These are phyloP conservation scores for Triplophysa yarkandensis DNA, from an alignment of 2,797 vertebrate species.

Conservation along the genomic window DNA sequence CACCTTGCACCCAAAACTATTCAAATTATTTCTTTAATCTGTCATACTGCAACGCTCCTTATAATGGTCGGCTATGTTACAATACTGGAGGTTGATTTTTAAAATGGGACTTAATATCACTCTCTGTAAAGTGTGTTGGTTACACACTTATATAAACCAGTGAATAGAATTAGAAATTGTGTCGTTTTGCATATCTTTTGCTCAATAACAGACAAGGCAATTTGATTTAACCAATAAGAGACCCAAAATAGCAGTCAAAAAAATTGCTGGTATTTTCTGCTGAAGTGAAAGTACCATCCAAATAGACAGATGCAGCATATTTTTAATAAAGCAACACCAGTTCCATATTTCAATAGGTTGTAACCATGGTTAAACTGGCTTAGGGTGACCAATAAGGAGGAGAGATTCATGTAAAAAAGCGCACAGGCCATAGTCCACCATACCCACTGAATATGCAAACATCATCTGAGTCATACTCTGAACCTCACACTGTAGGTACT, in stretches of 20 bases:
- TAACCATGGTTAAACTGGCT: not conserved
- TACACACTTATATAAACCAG: too few relatives aligned
- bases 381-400: slow-evolving; percentile 1
- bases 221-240: not conserved
- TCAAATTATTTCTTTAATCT: too few relatives aligned
- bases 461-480: slow-evolving; percentile 45
- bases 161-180: too few relatives aligned
- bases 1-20: too few relatives aligned
- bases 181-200: not conserved
- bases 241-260: not conserved
- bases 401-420: slow-evolving; percentile 17
- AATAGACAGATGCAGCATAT: slow-evolving; percentile 2
- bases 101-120: too few relatives aligned
- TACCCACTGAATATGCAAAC: slow-evolving; percentile 58
- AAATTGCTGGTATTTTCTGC: slow-evolving; percentile 18
- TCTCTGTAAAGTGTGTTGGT: too few relatives aligned
- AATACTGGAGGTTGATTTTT: too few relatives aligned
- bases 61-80: too few relatives aligned
- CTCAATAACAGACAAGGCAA: not conserved
- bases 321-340: not conserved
- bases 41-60: too few relatives aligned
- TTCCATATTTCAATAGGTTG: not conserved
- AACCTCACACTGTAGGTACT: slow-evolving; percentile 23
- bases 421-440: slow-evolving; percentile 28
- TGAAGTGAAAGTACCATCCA: slow-evolving; percentile 23